A percentile compares a stretch with the other conserved stretches of the same genome.
Evolutionary conservation across 53 echinoderm and acorn worm genomes (phyloP).

Genomic region (Pentamera pediparva): DNA sequence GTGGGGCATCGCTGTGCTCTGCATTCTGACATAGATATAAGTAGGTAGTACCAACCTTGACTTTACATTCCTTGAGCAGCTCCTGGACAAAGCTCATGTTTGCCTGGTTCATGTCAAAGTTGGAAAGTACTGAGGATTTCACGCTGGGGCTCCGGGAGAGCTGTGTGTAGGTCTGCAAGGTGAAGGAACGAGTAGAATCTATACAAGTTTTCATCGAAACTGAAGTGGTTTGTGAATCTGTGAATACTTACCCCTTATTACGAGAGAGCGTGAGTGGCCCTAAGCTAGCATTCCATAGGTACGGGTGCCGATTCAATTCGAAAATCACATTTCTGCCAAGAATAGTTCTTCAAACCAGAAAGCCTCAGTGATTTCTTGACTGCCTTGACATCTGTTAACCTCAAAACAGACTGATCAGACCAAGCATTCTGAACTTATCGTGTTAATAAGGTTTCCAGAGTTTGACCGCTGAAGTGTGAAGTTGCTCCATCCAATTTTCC

Average conservation of each 20-base stretch:
- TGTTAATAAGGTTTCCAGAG: too few relatives aligned
- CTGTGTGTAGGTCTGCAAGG: conserved; percentile 45
- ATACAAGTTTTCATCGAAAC: not conserved
- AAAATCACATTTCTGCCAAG: too few relatives aligned
- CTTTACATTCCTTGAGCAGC: conserved; percentile 89
- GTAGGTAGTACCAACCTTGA: conserved; percentile 58
- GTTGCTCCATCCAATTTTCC: not conserved
- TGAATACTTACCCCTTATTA: not conserved
- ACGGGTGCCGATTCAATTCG: not conserved
- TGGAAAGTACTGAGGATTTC: conserved; percentile 59
- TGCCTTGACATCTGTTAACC: too few relatives aligned
- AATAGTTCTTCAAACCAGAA: not conserved
- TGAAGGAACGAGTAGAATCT: not conserved
- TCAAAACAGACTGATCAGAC: too few relatives aligned
- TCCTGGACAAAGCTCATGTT: conserved; percentile 92
- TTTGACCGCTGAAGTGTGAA: too few relatives aligned
- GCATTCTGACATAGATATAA: not conserved
- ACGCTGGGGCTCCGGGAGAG: conserved; percentile 42
- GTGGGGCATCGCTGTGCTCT: not conserved
- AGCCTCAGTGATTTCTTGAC: too few relatives aligned
- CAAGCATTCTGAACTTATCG: too few relatives aligned
- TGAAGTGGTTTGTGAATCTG: not conserved
- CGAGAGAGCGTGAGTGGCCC: too few relatives aligned
- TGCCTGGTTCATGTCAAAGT: conserved; percentile 77
- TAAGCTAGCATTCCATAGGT: too few relatives aligned